phyloP scores from a whole-genome alignment of 2,797 vertebrate species.

The Acrocephalus scirpaceus region DNA sequence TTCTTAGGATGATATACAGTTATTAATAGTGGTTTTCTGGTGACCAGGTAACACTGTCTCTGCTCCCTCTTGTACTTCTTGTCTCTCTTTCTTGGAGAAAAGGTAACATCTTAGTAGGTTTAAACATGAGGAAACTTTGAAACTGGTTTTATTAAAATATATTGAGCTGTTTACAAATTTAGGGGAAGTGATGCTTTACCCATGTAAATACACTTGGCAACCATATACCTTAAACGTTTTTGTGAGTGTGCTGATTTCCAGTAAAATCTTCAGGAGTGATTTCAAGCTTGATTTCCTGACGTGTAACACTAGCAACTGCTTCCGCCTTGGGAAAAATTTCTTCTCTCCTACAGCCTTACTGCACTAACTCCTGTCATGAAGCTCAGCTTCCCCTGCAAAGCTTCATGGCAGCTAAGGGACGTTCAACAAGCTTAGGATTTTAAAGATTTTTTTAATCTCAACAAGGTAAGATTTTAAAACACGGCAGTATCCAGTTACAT shows the following conservation, averaged over 20 bases:
- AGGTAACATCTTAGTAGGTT: not conserved
- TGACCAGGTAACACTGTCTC: not conserved
- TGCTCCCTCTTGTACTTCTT: not conserved
- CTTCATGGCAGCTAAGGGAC: not conserved
- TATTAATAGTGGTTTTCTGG: not conserved
- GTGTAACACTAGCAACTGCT: not conserved
- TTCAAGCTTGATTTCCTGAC: not conserved
- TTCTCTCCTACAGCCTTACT: not conserved
- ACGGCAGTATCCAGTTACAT: fast-evolving
- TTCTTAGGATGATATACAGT: not conserved
- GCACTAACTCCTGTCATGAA: not conserved
- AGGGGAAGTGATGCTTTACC: fast-evolving
- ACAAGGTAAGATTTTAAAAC: not conserved
- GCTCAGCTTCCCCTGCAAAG: not conserved
- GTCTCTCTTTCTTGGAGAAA: not conserved
- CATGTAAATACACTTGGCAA: not conserved
- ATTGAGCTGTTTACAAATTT: not conserved
- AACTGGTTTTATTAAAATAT: not conserved
- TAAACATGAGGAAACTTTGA: not conserved
- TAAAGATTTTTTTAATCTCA: not conserved
- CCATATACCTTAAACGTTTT: not conserved
- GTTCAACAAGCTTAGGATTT: not conserved
- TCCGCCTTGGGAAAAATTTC: not conserved
- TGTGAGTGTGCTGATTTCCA: not conserved
- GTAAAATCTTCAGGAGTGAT: not conserved